Conservation (phyloP, 1,140 invertebrate genomes). For the Leptinotarsa undecemlineata region DNA sequence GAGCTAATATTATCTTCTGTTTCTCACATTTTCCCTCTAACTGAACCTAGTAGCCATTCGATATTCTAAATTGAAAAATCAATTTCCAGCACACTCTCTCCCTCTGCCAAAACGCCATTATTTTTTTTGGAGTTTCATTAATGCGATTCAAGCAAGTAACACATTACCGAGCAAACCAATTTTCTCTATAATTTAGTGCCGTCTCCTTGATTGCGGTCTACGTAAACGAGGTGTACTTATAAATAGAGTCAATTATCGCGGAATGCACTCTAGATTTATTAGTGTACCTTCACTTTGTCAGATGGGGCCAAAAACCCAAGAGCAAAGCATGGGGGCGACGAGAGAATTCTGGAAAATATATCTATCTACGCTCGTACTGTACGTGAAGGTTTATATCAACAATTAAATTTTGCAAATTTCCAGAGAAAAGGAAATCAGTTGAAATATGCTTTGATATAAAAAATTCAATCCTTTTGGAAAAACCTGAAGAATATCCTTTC, state of each 20-base stretch:
- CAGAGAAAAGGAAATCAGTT: too few species aligned
- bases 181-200: constrained; percentile 35
- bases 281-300: constrained; percentile 1
- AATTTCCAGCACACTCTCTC: not conserved
- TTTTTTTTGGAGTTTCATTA: constrained; percentile 13
- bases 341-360: not conserved
- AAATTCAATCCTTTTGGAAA: too few species aligned
- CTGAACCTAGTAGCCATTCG: too few species aligned
- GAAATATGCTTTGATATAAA: too few species aligned
- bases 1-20: too few species aligned
- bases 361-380: not conserved
- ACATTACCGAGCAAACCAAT: constrained; percentile 33
- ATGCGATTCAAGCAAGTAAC: constrained; percentile 22
- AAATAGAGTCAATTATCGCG: constrained; percentile 39
- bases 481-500: too few species aligned
- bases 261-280: constrained; percentile 35
- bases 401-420: too few species aligned
- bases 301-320: constrained; percentile 2
- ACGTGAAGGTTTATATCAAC: too few species aligned
- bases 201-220: constrained; percentile 16
- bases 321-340: not conserved
- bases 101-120: not conserved
- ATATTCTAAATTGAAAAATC: not conserved
- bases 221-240: constrained; percentile 31
- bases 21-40: too few species aligned